phyloP scores from a whole-genome alignment of 1,140 invertebrate genomes.

The Matsumurasca onukii region DNA sequence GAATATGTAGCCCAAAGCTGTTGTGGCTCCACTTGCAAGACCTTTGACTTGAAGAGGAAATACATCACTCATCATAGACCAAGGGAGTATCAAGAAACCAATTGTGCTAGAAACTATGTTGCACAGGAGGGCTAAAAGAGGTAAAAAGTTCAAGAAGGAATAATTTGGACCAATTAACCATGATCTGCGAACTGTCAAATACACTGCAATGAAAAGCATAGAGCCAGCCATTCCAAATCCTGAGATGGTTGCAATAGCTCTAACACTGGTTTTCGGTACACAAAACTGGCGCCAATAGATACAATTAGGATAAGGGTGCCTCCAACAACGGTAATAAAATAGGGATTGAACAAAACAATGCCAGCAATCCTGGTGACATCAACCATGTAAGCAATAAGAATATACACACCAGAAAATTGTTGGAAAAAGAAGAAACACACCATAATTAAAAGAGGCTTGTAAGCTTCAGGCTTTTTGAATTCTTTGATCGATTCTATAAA shows the following conservation, averaged over 20 bases:
- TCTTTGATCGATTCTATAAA: constrained; percentile 34
- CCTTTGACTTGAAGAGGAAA: constrained; percentile 51
- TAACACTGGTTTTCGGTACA: constrained; percentile 57
- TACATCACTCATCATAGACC: constrained; percentile 59
- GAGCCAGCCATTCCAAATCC: constrained; percentile 56
- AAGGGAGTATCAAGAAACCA: constrained; percentile 62
- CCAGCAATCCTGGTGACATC: constrained; percentile 56
- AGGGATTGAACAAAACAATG: constrained; percentile 47
- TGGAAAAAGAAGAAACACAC: constrained; percentile 55
- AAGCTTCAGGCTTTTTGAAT: constrained; percentile 39
- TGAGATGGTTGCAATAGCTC: constrained; percentile 54
- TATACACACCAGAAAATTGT: constrained; percentile 61
- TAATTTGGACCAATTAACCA: constrained; percentile 1
- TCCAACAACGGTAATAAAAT: constrained; percentile 48
- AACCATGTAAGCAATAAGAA: constrained; percentile 68
- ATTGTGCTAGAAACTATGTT: constrained; percentile 55
- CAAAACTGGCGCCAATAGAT: constrained; percentile 51
- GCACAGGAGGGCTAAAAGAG: constrained; percentile 53
- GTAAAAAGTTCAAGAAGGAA: constrained; percentile 48
- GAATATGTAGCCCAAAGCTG: constrained; percentile 65
- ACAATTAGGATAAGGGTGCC: constrained; percentile 56
- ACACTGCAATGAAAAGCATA: constrained; percentile 54
- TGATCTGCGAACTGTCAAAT: constrained; percentile 42
- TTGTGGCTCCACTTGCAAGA: constrained; percentile 63
- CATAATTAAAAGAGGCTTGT: constrained; percentile 55